A percentile compares a stretch with the other conserved stretches of the same genome.
Evolutionary conservation across 1,140 invertebrate genomes (phyloP).

Genomic region (Zophobas atratus): DNA sequence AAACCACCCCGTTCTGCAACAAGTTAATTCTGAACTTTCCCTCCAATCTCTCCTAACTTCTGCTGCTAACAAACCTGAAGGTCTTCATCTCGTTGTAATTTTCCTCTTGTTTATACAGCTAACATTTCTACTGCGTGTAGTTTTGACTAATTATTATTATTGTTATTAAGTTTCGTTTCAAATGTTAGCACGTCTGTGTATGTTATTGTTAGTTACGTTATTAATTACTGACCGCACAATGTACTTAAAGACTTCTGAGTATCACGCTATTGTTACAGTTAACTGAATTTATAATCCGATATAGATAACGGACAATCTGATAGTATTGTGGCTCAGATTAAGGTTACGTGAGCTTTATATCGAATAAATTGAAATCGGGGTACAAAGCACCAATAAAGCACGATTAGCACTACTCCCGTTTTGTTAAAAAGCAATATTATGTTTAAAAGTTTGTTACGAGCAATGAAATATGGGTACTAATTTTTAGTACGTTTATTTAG

Average conservation of each 20-base stretch:
- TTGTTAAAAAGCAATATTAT: neutral
- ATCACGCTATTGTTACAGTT: conserved; percentile 11
- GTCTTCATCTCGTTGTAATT: neutral
- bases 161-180: neutral
- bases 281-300: conserved; percentile 22
- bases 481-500: no score
- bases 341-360: conserved; percentile 7
- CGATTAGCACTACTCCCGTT: neutral
- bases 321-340: conserved; percentile 15
- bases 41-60: conserved; percentile 6
- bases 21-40: conserved; percentile 33
- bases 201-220: neutral
- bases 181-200: neutral
- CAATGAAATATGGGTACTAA: no score
- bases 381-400: neutral
- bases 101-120: neutral
- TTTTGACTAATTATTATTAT: neutral
- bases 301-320: neutral
- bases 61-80: neutral
- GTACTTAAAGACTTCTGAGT: neutral
- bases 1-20: conserved; percentile 16
- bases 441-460: neutral
- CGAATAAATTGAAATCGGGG: conserved; percentile 14
- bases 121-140: neutral
- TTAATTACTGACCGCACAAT: neutral